phyloP scores from a whole-genome alignment of 2,888 invertebrate genomes.

The Smittia sp. region DNA sequence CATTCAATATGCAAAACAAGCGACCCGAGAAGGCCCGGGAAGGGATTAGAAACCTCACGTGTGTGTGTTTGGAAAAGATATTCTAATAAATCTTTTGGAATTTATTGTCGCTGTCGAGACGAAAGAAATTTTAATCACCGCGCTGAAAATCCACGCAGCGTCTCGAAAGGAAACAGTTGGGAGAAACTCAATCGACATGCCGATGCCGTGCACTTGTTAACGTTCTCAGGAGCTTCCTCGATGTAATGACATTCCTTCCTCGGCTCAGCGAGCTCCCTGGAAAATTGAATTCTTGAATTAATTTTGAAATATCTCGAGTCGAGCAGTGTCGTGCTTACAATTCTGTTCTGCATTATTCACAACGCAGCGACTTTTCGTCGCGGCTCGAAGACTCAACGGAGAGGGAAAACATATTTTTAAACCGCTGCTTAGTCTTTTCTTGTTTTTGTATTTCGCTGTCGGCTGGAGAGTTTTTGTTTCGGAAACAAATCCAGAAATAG shows the following conservation, averaged over 20 bases:
- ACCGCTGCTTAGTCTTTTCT: background rate
- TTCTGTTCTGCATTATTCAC: constrained; percentile 12
- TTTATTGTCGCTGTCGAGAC: background rate
- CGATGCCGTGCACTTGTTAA: background rate
- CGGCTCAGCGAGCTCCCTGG: background rate
- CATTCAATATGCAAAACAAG: constrained; percentile 8
- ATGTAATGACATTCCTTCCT: background rate
- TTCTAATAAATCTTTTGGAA: constrained; percentile 18
- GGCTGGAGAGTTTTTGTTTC: background rate
- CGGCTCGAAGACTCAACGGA: background rate
- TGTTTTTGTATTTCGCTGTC: background rate
- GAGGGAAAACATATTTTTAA: background rate
- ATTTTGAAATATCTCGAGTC: background rate
- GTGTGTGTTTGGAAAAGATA: background rate
- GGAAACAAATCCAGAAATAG: background rate
- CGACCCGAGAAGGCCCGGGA: background rate
- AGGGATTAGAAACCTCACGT: constrained; percentile 11
- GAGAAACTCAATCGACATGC: background rate
- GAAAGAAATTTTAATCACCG: constrained; percentile 6
- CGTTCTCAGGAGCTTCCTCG: background rate
- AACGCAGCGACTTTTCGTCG: background rate
- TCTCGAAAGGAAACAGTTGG: background rate
- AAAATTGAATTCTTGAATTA: constrained; percentile 14
- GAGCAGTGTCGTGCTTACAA: background rate
- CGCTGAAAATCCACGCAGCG: background rate